Evolutionary conservation across 1,140 invertebrate species (phyloP).

Genomic region (Drosophila baimaii): DNA sequence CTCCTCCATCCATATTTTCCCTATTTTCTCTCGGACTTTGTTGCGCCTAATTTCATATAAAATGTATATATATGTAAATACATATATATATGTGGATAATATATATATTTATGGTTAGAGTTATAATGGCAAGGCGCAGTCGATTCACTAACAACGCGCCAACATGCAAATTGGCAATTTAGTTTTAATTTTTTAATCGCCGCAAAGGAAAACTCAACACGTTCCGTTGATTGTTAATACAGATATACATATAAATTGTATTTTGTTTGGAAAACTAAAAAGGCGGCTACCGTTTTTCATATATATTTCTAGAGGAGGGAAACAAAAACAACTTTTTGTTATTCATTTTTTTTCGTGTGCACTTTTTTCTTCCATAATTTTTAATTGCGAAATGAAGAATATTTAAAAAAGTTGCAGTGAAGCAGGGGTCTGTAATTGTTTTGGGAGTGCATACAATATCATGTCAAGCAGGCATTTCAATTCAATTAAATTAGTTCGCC

Average conservation of each 20-base stretch:
- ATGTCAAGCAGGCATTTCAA: conserved; percentile 78
- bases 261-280: conserved; percentile 46
- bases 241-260: conserved; percentile 47
- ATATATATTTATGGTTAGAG: conserved; percentile 41
- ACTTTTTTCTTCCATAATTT: conserved; percentile 40
- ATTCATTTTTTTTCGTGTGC: conserved; percentile 39
- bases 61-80: conserved; percentile 24
- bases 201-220: conserved; percentile 55
- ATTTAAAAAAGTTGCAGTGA: conserved; percentile 37
- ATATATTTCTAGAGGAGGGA: conserved; percentile 1
- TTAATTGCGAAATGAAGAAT: conserved; percentile 55
- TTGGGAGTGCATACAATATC: conserved; percentile 57
- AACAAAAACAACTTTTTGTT: conserved; percentile 3
- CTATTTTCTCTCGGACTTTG: conserved; percentile 31
- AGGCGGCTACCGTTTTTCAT: conserved; percentile 29
- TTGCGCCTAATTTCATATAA: conserved; percentile 54
- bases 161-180: conserved; percentile 69
- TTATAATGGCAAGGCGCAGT: conserved; percentile 40
- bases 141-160: conserved; percentile 58
- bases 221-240: conserved; percentile 51
- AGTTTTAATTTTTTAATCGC: conserved; percentile 67
- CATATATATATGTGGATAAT: conserved; percentile 40
- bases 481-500: conserved; percentile 71
- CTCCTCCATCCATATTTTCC: background rate
- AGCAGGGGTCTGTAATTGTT: conserved; percentile 40